Conservation (phyloP, 2,113 vertebrate species). For the Erpornis zantholeuca region DNA sequence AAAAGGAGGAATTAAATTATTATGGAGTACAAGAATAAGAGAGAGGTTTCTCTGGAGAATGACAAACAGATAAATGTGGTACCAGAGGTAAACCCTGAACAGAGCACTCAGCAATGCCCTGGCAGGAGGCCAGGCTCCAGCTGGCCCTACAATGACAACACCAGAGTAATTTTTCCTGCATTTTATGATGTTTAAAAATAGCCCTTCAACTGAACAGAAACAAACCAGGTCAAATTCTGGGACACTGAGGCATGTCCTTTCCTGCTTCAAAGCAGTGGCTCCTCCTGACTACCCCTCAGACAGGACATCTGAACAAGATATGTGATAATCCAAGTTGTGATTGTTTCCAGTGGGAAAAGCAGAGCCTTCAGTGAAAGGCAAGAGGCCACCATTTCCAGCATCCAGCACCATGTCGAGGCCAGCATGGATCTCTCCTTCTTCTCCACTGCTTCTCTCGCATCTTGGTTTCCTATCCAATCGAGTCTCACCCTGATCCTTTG, state of each 20-base stretch:
- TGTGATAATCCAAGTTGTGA: background rate
- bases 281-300: background rate
- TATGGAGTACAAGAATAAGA: background rate
- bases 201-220: background rate
- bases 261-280: background rate
- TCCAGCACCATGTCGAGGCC: accelerated
- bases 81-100: background rate
- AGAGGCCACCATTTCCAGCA: background rate
- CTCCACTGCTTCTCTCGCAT: background rate
- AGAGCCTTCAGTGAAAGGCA: background rate
- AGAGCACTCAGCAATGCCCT: background rate
- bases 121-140: background rate
- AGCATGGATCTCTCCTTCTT: background rate
- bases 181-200: background rate
- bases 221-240: background rate
- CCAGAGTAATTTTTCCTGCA: background rate
- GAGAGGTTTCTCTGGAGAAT: background rate
- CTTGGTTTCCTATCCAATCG: background rate
- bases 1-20: background rate
- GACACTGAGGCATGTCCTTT: background rate
- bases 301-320: background rate
- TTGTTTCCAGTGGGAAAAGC: background rate
- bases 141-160: background rate
- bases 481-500: background rate
- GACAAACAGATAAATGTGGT: background rate